These are phyloP conservation scores for Cyprinella venusta DNA, from an alignment of 2,797 vertebrate species.

Conservation along the genomic window DNA sequence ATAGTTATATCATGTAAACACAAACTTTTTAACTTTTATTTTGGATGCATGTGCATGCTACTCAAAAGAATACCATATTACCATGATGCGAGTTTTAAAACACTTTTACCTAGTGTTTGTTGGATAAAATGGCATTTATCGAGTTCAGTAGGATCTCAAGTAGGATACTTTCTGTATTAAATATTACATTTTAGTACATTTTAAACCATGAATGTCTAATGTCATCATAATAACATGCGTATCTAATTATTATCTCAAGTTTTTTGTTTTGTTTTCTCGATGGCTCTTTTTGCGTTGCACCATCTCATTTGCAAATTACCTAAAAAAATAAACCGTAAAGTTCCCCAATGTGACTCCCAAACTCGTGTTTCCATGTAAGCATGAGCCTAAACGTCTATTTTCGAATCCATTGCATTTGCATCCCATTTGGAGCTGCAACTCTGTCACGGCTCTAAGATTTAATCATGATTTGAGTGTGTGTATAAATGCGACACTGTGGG, in stretches of 20 bases:
- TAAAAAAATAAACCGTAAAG: not conserved
- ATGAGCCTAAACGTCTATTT: not conserved
- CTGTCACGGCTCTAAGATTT: slow-evolving; percentile 41
- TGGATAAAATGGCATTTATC: too few relatives aligned
- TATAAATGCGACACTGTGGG: slow-evolving; percentile 18
- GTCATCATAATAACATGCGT: not conserved
- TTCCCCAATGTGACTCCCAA: not conserved
- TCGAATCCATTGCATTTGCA: slow-evolving; percentile 5
- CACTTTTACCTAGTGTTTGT: too few relatives aligned
- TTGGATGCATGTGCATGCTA: too few relatives aligned
- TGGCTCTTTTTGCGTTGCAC: not conserved
- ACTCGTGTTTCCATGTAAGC: too few relatives aligned
- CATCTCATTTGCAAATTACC: not conserved
- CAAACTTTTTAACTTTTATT: too few relatives aligned
- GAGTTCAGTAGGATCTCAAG: too few relatives aligned
- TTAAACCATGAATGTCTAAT: not conserved
- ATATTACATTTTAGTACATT: too few relatives aligned
- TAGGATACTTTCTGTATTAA: too few relatives aligned
- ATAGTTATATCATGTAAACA: too few relatives aligned
- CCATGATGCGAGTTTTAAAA: too few relatives aligned
- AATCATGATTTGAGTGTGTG: slow-evolving; percentile 43
- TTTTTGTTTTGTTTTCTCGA: not conserved
- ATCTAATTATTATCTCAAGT: not conserved
- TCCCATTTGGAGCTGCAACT: slow-evolving; percentile 7
- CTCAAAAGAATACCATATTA: too few relatives aligned